Percentiles rank a stretch among this genome's conserved stretches.
These are phyloP conservation scores for Cosmorhoe ocellata DNA, from an alignment of 2,888 invertebrate species.

Conservation along the genomic window DNA sequence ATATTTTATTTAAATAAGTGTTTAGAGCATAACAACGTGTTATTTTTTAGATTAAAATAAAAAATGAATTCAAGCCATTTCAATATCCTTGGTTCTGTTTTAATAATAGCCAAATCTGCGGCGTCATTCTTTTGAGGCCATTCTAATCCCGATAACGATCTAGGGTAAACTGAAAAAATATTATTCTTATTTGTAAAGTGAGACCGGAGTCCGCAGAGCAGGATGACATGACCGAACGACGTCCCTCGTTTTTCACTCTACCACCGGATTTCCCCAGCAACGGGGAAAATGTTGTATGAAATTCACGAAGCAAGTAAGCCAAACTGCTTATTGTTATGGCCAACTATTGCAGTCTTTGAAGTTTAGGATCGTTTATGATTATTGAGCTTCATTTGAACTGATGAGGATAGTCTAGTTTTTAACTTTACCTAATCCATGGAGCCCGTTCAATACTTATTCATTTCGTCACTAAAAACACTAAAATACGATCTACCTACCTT, in stretches of 20 bases:
- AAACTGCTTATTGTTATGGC: conserved; percentile 33
- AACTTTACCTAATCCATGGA: too few species aligned
- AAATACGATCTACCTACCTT: too few species aligned
- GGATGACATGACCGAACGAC: conserved; percentile 43
- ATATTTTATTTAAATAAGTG: too few species aligned
- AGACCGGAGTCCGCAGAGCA: conserved; percentile 27
- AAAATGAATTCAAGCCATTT: conserved; percentile 5
- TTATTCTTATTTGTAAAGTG: conserved; percentile 45
- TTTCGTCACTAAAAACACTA: too few species aligned
- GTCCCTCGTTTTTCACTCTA: conserved; percentile 43
- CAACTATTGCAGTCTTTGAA: conserved; percentile 26
- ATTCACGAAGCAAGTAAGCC: conserved; percentile 31
- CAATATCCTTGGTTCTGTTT: conserved; percentile 24
- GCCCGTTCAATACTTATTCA: too few species aligned
- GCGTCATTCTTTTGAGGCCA: conserved; percentile 38
- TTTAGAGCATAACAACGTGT: too few species aligned
- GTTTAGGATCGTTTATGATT: conserved; percentile 25
- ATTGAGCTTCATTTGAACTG: conserved; percentile 26
- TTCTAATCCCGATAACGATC: conserved; percentile 43
- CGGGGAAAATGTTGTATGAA: conserved; percentile 37
- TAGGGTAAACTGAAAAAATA: conserved; percentile 41
- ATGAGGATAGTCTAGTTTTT: conserved; percentile 16
- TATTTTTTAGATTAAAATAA: too few species aligned
- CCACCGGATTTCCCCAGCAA: conserved; percentile 32
- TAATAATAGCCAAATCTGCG: conserved; percentile 22